Evolutionary conservation across 2,888 invertebrate genomes (phyloP), one percentile per base, ranked within the genome.

Genomic region (Pardosa pseudoannulata): DNA sequence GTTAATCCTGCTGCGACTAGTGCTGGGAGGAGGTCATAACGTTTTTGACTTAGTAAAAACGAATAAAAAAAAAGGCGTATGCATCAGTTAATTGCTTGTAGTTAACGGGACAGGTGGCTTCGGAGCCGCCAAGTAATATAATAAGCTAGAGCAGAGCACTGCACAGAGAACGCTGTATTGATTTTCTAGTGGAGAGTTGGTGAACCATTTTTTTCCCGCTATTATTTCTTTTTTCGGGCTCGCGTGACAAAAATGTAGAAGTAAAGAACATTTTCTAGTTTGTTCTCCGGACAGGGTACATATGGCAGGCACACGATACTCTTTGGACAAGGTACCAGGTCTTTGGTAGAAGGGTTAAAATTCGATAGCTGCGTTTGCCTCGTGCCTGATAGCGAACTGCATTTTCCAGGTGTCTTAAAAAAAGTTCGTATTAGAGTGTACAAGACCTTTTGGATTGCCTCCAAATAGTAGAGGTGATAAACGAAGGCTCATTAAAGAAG

Each of bases 1-100:
- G 23, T 56, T 56, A 56, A 56, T 56, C 56, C 56, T 23, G 56
- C 56, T 56, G 56, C 5, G n/a, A n/a, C n/a, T n/a, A n/a, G n/a
- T n/a, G n/a, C n/a, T n/a, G n/a, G n/a, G n/a, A n/a, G n/a, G n/a
- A n/a, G 56, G 56, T 56, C n/a, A 56, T 56, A 56, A 23, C 56
- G 5, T 56, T 56, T 46, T 56, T 11, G 56, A 56, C 23, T 56
- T 56, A 1, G 56, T 56, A 19, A 23, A 56, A n/a, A n/a, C n/a
- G n/a, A n/a, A n/a, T n/a, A n/a, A n/a, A n/a, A n/a, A n/a, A n/a
- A n/a, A 56, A 23, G 23, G 46, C 16, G 23, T 11, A 16, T 16
- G 56, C 23, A 56, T 56, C 56, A 16, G 19, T 56, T 56, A 56
- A 56, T 56, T 56, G 23, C 56, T 6, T 5, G 23, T 56, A 56